Base-by-base conservation (phyloP, 1,140 invertebrate genomes). In the Diorhabda elongata region DNA sequence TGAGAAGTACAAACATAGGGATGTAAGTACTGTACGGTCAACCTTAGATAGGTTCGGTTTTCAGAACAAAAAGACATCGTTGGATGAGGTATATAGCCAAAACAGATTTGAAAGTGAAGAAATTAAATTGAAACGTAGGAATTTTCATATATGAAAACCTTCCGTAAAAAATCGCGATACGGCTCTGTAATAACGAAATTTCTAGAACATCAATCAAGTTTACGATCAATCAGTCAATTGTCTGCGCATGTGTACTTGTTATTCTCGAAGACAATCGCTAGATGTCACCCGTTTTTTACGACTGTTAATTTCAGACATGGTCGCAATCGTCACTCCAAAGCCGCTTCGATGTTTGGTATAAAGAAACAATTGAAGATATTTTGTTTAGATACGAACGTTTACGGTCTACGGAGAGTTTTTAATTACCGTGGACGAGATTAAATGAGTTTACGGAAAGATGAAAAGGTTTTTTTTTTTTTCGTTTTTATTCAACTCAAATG, bases 261-360 rank as follows among this genome's bases (percentile, higher is more conserved):
- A 60, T 45, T 67, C 65, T 41, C n/a, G 67, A 61, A 71, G 71
- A 76, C 75, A 73, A 74, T 75, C 75, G 76, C 74, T 72, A 73
- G 72, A 70, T 77, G 75, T 76, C 75, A 73, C 74, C 75, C 70
- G 72, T 75, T 76, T 76, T 77, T 77, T 77, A 75, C 69, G 76
- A 77, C 68, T 72, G 72, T 72, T 74, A 74, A 75, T 77, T 77
- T 74, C 76, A 71, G 74, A 77, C 76, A 76, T 77, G 73, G 70
- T 57, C 63, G 74, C 74, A 76, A 76, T 76, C 74, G 74, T 76
- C 75, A 75, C 75, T 76, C 42, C 67, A 42, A 59, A 66, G 65
- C 69, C 72, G 69, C 62, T 64, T 42, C 64, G 66, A 62, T 73
- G 74, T 77, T 70, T 26, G 61, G 68, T 45, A 75, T 77, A 77